Evolutionary conservation across 2,888 invertebrate genomes (phyloP).

Genomic region (Melipona beecheii): DNA sequence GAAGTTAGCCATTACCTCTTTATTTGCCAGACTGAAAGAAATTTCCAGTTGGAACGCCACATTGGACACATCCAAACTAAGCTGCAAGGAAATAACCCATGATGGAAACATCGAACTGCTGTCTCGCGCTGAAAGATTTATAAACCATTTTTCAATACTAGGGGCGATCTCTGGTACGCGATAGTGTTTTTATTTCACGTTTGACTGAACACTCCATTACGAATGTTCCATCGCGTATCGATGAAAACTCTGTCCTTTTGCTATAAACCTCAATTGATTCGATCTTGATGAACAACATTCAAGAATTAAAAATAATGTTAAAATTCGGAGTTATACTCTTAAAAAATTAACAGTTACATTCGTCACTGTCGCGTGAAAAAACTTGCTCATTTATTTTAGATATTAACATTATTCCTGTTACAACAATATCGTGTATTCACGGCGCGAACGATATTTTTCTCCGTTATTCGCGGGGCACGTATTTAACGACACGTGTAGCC

Average conservation of each 20-base stretch:
- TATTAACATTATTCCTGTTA: not conserved
- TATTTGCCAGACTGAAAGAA: slow-evolving; percentile 2
- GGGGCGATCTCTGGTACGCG: not conserved
- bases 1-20: not conserved
- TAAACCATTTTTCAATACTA: not conserved
- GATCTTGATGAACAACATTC: not conserved
- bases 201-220: not conserved
- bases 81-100: not conserved
- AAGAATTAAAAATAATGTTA: not conserved
- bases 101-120: not conserved
- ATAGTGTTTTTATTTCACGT: not conserved
- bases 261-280: not conserved
- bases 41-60: not conserved
- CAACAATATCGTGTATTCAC: not conserved
- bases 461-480: not conserved
- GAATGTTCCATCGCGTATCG: not conserved
- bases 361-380: no score
- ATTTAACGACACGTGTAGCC: slow-evolving; percentile 14
- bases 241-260: not conserved
- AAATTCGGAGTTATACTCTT: not conserved
- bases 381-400: not conserved
- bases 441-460: not conserved
- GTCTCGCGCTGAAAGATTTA: not conserved
- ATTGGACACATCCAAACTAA: not conserved
- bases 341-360: not conserved